phyloP scores from a whole-genome alignment of 2,888 invertebrate genomes.

The Phragmatobia fuliginosa region DNA sequence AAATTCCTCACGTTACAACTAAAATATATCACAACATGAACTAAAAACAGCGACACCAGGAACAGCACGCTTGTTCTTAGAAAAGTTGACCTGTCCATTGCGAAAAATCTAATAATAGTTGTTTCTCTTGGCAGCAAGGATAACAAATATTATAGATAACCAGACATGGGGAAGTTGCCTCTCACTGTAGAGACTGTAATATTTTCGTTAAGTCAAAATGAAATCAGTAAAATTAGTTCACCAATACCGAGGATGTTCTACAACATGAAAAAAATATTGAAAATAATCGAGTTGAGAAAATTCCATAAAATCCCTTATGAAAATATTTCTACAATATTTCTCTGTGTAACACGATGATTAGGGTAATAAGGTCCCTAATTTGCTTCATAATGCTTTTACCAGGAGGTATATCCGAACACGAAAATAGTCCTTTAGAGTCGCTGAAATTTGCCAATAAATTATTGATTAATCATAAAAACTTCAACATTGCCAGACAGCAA shows the following conservation, averaged over 20 bases:
- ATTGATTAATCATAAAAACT: conserved; percentile 13
- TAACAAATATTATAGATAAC: neutral
- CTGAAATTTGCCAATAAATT: neutral
- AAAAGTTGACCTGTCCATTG: neutral
- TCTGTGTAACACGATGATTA: neutral
- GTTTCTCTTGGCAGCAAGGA: neutral
- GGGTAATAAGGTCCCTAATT: neutral
- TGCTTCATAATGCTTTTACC: neutral
- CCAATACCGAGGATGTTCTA: neutral
- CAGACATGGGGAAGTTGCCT: too few relatives aligned
- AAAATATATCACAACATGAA: neutral
- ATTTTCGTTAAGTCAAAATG: neutral
- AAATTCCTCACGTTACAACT: too few relatives aligned
- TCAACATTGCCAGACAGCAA: conserved; percentile 23
- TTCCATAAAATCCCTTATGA: neutral
- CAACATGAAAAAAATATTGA: too few relatives aligned
- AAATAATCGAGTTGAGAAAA: neutral
- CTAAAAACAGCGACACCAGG: neutral
- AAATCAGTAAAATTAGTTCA: neutral
- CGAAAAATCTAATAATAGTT: neutral
- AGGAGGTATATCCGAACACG: neutral
- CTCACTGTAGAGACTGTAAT: neutral
- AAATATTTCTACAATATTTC: neutral
- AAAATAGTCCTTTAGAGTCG: neutral
- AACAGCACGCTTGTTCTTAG: neutral